Evolutionary conservation across 2,113 vertebrate species (phyloP).

Genomic region (Rynchops niger): DNA sequence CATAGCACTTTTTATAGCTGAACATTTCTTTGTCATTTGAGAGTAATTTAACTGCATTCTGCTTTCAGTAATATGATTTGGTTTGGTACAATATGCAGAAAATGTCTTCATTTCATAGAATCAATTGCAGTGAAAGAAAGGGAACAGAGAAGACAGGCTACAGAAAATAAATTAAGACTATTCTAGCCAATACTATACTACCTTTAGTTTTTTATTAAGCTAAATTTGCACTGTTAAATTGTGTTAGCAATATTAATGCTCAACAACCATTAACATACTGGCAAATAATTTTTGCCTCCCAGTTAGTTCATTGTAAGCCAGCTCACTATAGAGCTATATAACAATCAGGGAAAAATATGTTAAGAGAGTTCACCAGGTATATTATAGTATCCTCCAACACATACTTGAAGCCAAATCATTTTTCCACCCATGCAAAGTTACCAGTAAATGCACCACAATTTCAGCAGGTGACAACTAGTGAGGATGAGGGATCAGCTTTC

Average conservation of each 20-base stretch:
- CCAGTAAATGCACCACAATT: not conserved
- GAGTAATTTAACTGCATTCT: conserved; percentile 40
- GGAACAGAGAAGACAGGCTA: not conserved
- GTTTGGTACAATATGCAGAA: not conserved
- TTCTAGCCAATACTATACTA: not conserved
- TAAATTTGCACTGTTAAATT: not conserved
- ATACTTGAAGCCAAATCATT: not conserved
- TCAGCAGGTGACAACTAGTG: not conserved
- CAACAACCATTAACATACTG: not conserved
- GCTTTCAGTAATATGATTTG: conserved; percentile 22
- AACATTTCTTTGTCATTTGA: not conserved
- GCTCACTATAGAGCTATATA: not conserved
- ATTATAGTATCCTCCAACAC: not conserved
- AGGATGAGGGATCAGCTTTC: not conserved
- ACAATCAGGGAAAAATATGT: not conserved
- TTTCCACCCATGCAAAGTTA: not conserved
- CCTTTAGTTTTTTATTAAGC: not conserved
- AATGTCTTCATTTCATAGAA: not conserved
- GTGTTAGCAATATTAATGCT: not conserved
- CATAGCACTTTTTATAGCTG: not conserved
- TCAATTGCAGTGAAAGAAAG: not conserved
- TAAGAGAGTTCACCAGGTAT: not conserved
- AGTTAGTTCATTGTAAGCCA: not conserved
- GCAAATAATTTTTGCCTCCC: not conserved
- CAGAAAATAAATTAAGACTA: not conserved